Evolutionary conservation across 2,888 invertebrate species (phyloP).

Genomic region (Metellina segmentata): DNA sequence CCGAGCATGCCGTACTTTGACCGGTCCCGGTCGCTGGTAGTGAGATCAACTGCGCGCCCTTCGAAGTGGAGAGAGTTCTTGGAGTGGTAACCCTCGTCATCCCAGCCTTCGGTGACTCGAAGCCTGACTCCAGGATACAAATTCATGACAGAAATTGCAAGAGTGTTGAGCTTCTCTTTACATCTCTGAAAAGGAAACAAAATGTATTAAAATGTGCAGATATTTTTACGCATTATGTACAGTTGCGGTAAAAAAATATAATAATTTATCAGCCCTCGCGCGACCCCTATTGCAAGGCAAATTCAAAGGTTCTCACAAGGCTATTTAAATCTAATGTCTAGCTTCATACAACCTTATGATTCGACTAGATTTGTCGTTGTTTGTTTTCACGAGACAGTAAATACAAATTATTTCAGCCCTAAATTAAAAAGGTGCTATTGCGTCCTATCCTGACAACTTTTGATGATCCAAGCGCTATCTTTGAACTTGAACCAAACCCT

Average conservation of each 20-base stretch:
- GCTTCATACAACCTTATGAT: too few species aligned
- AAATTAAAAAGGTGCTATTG: too few species aligned
- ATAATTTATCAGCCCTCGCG: neutral
- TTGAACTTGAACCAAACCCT: too few species aligned
- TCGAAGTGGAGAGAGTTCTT: conserved; percentile 96
- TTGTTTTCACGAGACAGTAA: too few species aligned
- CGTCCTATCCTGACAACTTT: too few species aligned
- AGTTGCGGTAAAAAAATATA: neutral
- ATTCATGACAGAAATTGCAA: conserved; percentile 98
- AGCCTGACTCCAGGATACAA: conserved; percentile 97
- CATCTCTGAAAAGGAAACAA: conserved; percentile 88
- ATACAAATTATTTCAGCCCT: too few species aligned
- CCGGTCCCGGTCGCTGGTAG: conserved; percentile 94
- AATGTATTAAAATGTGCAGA: neutral
- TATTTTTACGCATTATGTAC: neutral
- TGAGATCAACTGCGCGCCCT: conserved; percentile 95
- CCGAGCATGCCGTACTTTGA: conserved; percentile 98
- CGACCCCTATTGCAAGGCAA: neutral
- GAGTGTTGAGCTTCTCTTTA: conserved; percentile 95
- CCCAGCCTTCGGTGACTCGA: conserved; percentile 97
- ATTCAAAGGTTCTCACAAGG: too few species aligned
- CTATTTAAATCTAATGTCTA: too few species aligned
- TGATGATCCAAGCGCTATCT: too few species aligned
- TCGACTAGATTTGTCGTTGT: too few species aligned
- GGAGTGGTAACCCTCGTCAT: conserved; percentile 89